Base-by-base conservation (phyloP, 2,888 invertebrate species). In the Ernsta delagoae region DNA sequence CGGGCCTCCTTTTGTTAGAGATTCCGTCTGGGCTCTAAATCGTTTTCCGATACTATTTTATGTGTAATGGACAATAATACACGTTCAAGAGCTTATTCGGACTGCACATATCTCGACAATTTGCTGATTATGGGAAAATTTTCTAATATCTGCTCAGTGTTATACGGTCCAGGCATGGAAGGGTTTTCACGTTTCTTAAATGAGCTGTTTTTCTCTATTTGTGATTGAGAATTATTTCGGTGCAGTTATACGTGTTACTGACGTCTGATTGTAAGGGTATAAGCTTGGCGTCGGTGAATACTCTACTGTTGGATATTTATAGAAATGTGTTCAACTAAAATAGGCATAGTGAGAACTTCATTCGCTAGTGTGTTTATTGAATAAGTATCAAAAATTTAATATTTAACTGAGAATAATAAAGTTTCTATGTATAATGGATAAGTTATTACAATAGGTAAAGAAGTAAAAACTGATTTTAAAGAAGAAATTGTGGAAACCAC, bases 41-140 rank as follows among this genome's bases (percentile, higher is more conserved):
- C 87, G 91, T 90, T 90, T 90, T 89, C 90, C 89, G 79, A 90
- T 90, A 90, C 80, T 83, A 85, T 86, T 88, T 84, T 86, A 84
- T 87, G 82, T 84, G 85, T 88, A 87, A 88, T 86, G 86, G 87
- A 87, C 84, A 88, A 87, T 89, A 87, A 89, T 87, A 86, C 83
- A 84, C 80, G 85, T 77, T 80, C 76, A 75, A 70, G 79, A 77
- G 81, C 79, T 79, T 79, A 78, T 82, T 79, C 78, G 75, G 77
- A 63, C 69, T 57, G 70, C 59, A 41, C 68, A 69, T 63, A 69
- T 62, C 63, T 59, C 63, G 69, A 67, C 70, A 74, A 73, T 73
- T 72, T 72, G 74, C 74, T 74, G 72, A 75, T 78, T 75, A 75
- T 72, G 70, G 69, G 70, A 56, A 53, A 72, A 70, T 65, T 68